Evolutionary conservation across 1,140 invertebrate species (phyloP).

Genomic region (Ridgeia piscesae): DNA sequence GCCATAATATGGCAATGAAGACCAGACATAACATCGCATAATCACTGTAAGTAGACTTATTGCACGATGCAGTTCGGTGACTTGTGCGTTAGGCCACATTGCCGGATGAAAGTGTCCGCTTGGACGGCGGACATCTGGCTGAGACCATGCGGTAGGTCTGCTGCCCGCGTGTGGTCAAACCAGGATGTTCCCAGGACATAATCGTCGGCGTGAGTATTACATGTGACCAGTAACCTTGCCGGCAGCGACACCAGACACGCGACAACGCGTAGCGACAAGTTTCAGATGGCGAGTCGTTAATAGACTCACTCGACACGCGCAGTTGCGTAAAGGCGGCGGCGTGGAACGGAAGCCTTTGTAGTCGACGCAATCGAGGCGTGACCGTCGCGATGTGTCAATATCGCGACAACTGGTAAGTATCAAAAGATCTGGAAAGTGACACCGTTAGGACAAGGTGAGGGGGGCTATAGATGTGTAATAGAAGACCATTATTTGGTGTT

Average conservation of each 20-base stretch:
- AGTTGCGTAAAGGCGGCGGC: neutral
- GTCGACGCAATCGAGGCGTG: neutral
- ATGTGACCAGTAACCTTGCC: neutral
- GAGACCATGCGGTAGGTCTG: neutral
- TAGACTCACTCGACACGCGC: neutral
- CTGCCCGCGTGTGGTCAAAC: neutral
- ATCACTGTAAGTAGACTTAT: neutral
- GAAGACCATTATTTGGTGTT: neutral
- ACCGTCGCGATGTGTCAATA: neutral
- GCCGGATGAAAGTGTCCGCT: neutral
- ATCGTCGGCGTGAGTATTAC: neutral
- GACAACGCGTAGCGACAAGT: neutral
- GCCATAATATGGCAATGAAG: neutral
- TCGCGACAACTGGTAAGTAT: neutral
- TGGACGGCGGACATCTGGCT: too few species aligned
- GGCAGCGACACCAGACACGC: neutral
- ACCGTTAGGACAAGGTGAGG: neutral
- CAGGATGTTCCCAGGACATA: neutral
- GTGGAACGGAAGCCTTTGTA: neutral
- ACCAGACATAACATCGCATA: neutral
- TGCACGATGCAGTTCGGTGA: neutral
- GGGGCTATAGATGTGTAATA: neutral
- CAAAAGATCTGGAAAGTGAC: neutral
- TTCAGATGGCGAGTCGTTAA: neutral
- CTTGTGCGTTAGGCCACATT: neutral